phyloP scores from a whole-genome alignment of 2,113 vertebrate genomes.

The Forbesichthys agassizii region DNA sequence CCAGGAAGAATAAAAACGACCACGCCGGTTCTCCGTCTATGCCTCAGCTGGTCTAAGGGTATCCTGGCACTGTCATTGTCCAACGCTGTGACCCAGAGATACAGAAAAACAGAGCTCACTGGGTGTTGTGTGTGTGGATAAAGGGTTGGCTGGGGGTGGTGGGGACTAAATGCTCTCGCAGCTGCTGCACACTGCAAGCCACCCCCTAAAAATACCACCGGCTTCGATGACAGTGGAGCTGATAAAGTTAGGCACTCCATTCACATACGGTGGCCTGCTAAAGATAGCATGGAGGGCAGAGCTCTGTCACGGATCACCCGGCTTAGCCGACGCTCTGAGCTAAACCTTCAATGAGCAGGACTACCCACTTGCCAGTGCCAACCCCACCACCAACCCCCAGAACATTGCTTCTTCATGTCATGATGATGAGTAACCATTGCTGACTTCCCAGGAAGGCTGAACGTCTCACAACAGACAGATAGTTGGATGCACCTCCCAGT shows the following conservation, averaged over 20 bases:
- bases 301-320: constrained; percentile 49
- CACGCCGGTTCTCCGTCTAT: constrained; percentile 11
- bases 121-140: background rate
- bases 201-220: constrained; percentile 70
- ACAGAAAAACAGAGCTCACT: constrained; percentile 20
- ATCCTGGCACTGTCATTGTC: constrained; percentile 58
- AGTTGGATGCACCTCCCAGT: too few relatives aligned
- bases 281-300: constrained; percentile 60
- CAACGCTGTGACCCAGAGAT: constrained; percentile 14
- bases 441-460: too few relatives aligned
- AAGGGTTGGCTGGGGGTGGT: constrained; percentile 14
- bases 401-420: constrained; percentile 23
- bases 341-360: constrained; percentile 47
- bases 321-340: constrained; percentile 49
- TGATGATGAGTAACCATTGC: constrained; percentile 20
- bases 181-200: constrained; percentile 64
- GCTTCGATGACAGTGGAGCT: constrained; percentile 62
- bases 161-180: constrained; percentile 65
- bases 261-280: constrained; percentile 53
- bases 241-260: constrained; percentile 70
- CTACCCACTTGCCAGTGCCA: background rate
- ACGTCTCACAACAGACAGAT: too few relatives aligned
- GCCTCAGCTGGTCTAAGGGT: constrained; percentile 4
- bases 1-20: constrained; percentile 14
- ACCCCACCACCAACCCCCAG: constrained; percentile 17